Evolutionary conservation across 2,888 invertebrate species (phyloP).

Genomic region (Aleiodes testaceus): DNA sequence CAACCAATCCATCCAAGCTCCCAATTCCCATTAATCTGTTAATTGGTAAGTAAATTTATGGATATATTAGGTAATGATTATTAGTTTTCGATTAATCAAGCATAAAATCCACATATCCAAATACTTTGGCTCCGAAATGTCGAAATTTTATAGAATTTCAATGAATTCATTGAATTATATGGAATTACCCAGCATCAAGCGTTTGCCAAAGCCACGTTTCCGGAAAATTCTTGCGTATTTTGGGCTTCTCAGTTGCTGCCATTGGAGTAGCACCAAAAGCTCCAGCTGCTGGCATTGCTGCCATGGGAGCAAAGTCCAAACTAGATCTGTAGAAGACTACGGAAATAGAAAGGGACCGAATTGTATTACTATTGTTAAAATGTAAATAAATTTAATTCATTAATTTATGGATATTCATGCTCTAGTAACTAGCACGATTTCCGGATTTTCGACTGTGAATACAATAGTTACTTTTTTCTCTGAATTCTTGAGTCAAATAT

Average conservation of each 20-base stretch:
- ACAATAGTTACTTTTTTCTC: slow-evolving; percentile 14
- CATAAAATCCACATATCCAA: too few relatives aligned
- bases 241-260: slow-evolving; percentile 66
- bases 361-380: slow-evolving; percentile 60
- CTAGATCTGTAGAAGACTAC: slow-evolving; percentile 75
- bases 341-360: slow-evolving; percentile 51
- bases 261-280: slow-evolving; percentile 57
- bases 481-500: slow-evolving; percentile 12
- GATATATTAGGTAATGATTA: too few relatives aligned
- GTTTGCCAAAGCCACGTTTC: slow-evolving; percentile 83
- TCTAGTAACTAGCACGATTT: slow-evolving; percentile 33
- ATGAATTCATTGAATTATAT: slow-evolving; percentile 52
- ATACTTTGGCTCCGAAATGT: background rate
- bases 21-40: too few relatives aligned
- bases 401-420: slow-evolving; percentile 12
- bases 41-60: too few relatives aligned
- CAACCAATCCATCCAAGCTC: too few relatives aligned
- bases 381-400: slow-evolving; percentile 38
- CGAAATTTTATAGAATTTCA: background rate
- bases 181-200: slow-evolving; percentile 76
- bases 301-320: slow-evolving; percentile 60
- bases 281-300: slow-evolving; percentile 60
- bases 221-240: slow-evolving; percentile 79
- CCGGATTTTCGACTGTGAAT: slow-evolving; percentile 31
- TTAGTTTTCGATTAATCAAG: too few relatives aligned